Conservation (phyloP, 2,888 invertebrate genomes). For the Tetanocera ferruginea region DNA sequence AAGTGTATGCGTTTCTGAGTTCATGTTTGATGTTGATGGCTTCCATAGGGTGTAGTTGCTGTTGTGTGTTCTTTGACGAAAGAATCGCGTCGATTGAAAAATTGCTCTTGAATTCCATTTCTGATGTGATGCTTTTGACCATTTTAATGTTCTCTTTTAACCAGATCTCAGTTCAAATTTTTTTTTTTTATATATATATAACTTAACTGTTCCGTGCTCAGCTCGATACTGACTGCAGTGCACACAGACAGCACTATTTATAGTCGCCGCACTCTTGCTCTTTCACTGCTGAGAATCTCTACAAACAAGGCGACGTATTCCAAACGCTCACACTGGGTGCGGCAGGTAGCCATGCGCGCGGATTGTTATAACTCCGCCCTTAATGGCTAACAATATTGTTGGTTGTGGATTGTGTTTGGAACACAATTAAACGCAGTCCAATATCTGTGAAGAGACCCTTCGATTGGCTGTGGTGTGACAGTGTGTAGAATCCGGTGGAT, state of each 20-base stretch:
- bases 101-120: slow-evolving; percentile 75
- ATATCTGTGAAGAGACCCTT: slow-evolving; percentile 17
- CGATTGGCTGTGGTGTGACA: slow-evolving; percentile 16
- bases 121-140: slow-evolving; percentile 65
- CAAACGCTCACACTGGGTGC: slow-evolving; percentile 1
- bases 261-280: slow-evolving; percentile 52
- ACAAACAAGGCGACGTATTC: neutral
- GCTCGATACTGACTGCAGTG: slow-evolving; percentile 60
- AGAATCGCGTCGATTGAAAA: slow-evolving; percentile 87
- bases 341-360: neutral
- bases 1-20: slow-evolving; percentile 50
- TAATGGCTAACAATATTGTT: neutral
- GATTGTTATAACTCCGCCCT: slow-evolving; percentile 23
- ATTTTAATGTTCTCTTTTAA: slow-evolving; percentile 51
- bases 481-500: slow-evolving; percentile 22
- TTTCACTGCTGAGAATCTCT: slow-evolving; percentile 35
- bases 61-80: slow-evolving; percentile 72
- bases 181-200: neutral
- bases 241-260: slow-evolving; percentile 58
- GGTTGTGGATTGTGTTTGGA: neutral
- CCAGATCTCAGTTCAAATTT: slow-evolving; percentile 37
- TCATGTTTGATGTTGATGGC: slow-evolving; percentile 48
- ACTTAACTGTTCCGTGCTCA: slow-evolving; percentile 49
- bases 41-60: slow-evolving; percentile 40
- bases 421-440: neutral